A percentile compares a stretch with the other conserved stretches of the same genome.
Conservation (phyloP, 2,888 invertebrate species). For the Opisthograptis luteolata region DNA sequence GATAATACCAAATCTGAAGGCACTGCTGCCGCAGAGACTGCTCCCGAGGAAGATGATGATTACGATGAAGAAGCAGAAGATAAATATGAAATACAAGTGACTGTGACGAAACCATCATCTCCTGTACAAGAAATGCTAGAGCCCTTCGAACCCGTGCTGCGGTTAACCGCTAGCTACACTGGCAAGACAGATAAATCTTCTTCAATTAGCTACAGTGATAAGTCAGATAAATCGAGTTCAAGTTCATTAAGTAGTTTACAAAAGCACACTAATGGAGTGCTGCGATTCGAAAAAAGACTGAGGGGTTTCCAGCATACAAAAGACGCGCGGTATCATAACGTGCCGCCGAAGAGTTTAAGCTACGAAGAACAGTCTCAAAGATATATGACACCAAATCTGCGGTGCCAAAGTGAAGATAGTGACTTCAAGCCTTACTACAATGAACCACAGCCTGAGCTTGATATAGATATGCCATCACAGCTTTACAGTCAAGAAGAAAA, state of each 20-base stretch:
- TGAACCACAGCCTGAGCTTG: slow-evolving; percentile 80
- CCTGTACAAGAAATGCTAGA: slow-evolving; percentile 49
- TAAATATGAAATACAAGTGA: slow-evolving; percentile 49
- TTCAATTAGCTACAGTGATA: slow-evolving; percentile 80
- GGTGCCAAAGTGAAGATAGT: slow-evolving; percentile 86
- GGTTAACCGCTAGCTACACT: slow-evolving; percentile 61
- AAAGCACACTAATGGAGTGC: slow-evolving; percentile 70
- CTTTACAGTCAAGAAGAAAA: slow-evolving; percentile 86
- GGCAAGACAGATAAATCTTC: slow-evolving; percentile 76
- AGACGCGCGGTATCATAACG: slow-evolving; percentile 66
- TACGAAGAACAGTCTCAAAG: slow-evolving; percentile 76
- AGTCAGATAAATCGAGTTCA: slow-evolving; percentile 81
- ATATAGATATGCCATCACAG: slow-evolving; percentile 83
- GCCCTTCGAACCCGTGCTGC: slow-evolving; percentile 61
- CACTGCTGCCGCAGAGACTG: slow-evolving; percentile 72
- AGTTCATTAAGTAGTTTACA: slow-evolving; percentile 79
- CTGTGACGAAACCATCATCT: slow-evolving; percentile 49
- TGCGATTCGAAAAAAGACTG: slow-evolving; percentile 69
- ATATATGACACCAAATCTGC: slow-evolving; percentile 77
- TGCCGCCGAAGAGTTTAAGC: slow-evolving; percentile 78
- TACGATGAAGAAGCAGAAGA: slow-evolving; percentile 47
- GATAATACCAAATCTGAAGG: slow-evolving; percentile 76
- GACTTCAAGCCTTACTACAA: slow-evolving; percentile 71
- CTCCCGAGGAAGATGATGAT: slow-evolving; percentile 28
- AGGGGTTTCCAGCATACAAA: slow-evolving; percentile 59